Evolutionary conservation across 2,888 invertebrate genomes (phyloP).

Genomic region (Oscheius onirici): DNA sequence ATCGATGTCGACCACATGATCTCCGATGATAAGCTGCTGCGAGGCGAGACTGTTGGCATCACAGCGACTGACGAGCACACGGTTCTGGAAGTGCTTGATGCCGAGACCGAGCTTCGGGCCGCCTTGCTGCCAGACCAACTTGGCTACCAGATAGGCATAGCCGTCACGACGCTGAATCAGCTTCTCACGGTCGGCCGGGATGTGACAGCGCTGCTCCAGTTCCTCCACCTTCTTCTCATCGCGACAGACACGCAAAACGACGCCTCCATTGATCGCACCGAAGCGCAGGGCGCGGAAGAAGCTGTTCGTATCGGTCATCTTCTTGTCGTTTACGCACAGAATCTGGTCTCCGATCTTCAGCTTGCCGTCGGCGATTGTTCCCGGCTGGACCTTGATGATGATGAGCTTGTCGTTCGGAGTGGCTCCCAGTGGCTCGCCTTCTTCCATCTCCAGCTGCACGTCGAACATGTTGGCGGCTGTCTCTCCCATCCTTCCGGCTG

Average conservation of each 20-base stretch:
- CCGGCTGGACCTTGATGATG: constrained; percentile 61
- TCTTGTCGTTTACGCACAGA: constrained; percentile 50
- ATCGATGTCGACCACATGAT: constrained; percentile 17
- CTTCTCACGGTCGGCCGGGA: constrained; percentile 61
- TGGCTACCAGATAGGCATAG: constrained; percentile 46
- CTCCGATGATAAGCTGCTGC: neutral
- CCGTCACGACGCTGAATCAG: constrained; percentile 62
- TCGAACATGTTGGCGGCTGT: constrained; percentile 41
- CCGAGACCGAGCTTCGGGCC: constrained; percentile 63
- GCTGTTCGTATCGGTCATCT: constrained; percentile 50
- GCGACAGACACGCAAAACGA: constrained; percentile 24
- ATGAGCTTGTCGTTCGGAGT: constrained; percentile 66
- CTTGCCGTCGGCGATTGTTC: constrained; percentile 64
- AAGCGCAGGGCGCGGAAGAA: constrained; percentile 62
- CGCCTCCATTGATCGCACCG: constrained; percentile 48
- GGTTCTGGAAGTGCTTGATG: constrained; percentile 64
- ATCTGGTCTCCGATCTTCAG: constrained; percentile 63
- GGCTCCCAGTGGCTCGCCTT: constrained; percentile 67
- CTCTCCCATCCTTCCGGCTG: constrained; percentile 12
- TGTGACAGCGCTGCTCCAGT: constrained; percentile 54
- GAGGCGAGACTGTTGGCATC: constrained; percentile 1
- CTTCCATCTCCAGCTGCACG: constrained; percentile 62
- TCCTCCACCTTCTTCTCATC: constrained; percentile 44
- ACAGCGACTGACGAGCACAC: constrained; percentile 52
- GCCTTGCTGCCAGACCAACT: constrained; percentile 17